Conservation (phyloP, 2,113 vertebrate species). For the Takifugu bimaculatus region DNA sequence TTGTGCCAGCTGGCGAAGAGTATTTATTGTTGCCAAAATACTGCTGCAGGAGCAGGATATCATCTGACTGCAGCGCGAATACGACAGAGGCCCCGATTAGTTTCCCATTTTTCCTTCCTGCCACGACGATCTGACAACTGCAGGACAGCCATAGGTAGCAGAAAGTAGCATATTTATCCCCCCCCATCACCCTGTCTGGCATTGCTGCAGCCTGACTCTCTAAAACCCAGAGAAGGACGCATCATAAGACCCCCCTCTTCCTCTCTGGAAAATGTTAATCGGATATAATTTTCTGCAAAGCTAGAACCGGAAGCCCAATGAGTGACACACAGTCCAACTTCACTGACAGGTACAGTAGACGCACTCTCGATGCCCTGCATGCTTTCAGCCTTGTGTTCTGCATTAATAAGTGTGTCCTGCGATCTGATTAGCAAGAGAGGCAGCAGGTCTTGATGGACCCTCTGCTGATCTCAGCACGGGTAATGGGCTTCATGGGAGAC, state of each 20-base stretch:
- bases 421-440: constrained; percentile 45
- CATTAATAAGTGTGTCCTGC: constrained; percentile 47
- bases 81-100: constrained; percentile 47
- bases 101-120: constrained; percentile 32
- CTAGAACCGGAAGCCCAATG: constrained; percentile 91
- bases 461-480: constrained; percentile 58
- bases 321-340: constrained; percentile 94
- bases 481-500: constrained; percentile 50
- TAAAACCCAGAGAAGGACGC: constrained; percentile 51
- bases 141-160: constrained; percentile 10
- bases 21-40: constrained; percentile 45
- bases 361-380: not conserved
- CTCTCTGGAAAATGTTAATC: constrained; percentile 83
- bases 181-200: not conserved
- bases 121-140: constrained; percentile 23
- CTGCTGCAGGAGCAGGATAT: constrained; percentile 24
- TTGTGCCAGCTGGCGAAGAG: constrained; percentile 37
- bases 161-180: constrained; percentile 15
- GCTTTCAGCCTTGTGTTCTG: not conserved
- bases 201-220: constrained; percentile 14
- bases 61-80: constrained; percentile 36
- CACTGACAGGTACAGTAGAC: constrained; percentile 86
- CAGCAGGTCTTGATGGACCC: constrained; percentile 54
- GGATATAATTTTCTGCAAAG: constrained; percentile 79
- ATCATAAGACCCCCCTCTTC: constrained; percentile 49